Base-by-base conservation (phyloP, 1,140 invertebrate genomes). In the Chrysomallon squamiferum region DNA sequence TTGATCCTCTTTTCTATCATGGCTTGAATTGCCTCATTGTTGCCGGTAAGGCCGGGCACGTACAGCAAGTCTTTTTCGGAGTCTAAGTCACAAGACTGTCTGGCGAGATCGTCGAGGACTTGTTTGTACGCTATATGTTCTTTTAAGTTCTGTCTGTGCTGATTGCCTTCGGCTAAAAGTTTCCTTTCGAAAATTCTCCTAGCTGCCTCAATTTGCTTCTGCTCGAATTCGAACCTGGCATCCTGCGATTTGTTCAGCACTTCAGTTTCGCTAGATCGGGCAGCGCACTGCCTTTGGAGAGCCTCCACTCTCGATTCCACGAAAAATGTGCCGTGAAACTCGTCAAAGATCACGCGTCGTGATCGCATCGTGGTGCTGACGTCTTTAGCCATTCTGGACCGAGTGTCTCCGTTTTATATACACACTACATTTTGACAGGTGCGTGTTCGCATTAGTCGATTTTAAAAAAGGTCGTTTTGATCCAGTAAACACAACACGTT, bases 111-210 rank as follows among this genome's bases (percentile, higher is more conserved):
- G 25, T 67, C 62, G 22, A 72, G 43, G 38, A 72, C 59, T 25
- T 68, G 52, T 25, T 61, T 65, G 33, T 72, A 65, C n/a, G 69
- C 69, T 38, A 60, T 45, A 9, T 68, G 62, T n/a, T 72, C 69
- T 38, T 65, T 67, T 5, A 72, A 38, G 47, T 65, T 65, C 41
- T 62, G 61, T 27, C 41, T 60, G 35, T 65, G 62, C n/a, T 50
- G 25, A 7, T 50, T 67, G 5, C 50, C 49, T 33, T 67, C 69
- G 11, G 57, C 52, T 15, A 65, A 62, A 25, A 50, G 59, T 59
- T 72, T 72, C 52, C 67, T 61, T 20, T 47, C 50, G 38, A 65
- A 72, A 13, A 72, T 65, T 49, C 59, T 33, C 56, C 65, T 63
- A 43, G 63, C 65, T 0, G 69, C 62, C 25, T 68, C 50, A n/a